phyloP scores from a whole-genome alignment of 2,888 invertebrate species.

The Thereva unica region DNA sequence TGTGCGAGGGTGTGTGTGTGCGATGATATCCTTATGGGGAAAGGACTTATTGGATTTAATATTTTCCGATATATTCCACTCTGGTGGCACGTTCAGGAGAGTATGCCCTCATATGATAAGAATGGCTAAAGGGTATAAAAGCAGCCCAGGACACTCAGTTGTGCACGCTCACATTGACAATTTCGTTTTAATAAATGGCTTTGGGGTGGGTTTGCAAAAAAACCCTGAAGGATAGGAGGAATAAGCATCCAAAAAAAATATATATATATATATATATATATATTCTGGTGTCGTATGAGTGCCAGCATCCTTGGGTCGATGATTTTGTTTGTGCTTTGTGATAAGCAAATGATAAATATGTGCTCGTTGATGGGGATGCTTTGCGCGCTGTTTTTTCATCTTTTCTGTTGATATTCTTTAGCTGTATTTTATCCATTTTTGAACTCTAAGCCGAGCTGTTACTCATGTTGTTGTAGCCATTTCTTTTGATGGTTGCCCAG shows the following conservation, averaged over 20 bases:
- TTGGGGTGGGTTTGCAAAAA: constrained; percentile 20
- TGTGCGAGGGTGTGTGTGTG: constrained; percentile 15
- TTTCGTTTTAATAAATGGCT: constrained; percentile 15
- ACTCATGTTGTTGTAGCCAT: constrained; percentile 25
- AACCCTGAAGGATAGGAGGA: constrained; percentile 1
- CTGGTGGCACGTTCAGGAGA: constrained; percentile 8
- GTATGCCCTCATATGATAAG: constrained; percentile 29
- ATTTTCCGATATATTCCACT: constrained; percentile 30
- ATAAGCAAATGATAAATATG: constrained; percentile 34
- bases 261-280: too few species aligned
- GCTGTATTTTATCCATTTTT: constrained; percentile 30
- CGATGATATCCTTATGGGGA: constrained; percentile 6
- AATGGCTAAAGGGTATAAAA: constrained; percentile 18
- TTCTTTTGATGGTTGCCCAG: constrained; percentile 29
- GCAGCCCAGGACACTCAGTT: constrained; percentile 20
- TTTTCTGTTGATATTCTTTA: constrained; percentile 16
- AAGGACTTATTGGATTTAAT: constrained; percentile 29
- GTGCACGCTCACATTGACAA: constrained; percentile 8
- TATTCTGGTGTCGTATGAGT: constrained; percentile 18
- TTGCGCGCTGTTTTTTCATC: constrained; percentile 23
- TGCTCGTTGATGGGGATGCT: constrained; percentile 29
- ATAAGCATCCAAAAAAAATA: constrained; percentile 6
- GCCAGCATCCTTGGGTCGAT: constrained; percentile 16
- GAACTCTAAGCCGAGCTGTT: constrained; percentile 15
- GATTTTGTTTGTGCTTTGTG: constrained; percentile 31